A percentile compares a stretch with the other conserved stretches of the same genome.
These are phyloP conservation scores for Sus scrofa DNA, from an alignment of 2,113 vertebrate species.

Conservation along the genomic window T2T-Sscrofa CM000816.6:12509501-12510000, in stretches of 20 bases:
- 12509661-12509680: neutral
- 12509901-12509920: neutral
- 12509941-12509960: neutral
- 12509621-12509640: neutral
- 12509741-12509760: neutral
- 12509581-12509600: neutral
- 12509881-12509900: neutral
- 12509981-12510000: neutral
- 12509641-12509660: neutral
- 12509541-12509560: neutral
- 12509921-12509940: neutral
- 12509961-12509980: neutral
- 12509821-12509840: conserved; percentile 52
- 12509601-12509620: neutral
- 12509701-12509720: neutral
- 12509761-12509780: conserved; percentile 9
- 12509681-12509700: neutral
- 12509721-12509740: neutral
- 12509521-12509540: neutral
- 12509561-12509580: neutral
- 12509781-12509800: conserved; percentile 50
- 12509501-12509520: neutral
- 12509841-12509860: conserved; percentile 25
- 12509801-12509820: neutral
- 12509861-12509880: neutral